Base-by-base conservation (phyloP, 2,113 vertebrate species). In the Scortum barcoo region DNA sequence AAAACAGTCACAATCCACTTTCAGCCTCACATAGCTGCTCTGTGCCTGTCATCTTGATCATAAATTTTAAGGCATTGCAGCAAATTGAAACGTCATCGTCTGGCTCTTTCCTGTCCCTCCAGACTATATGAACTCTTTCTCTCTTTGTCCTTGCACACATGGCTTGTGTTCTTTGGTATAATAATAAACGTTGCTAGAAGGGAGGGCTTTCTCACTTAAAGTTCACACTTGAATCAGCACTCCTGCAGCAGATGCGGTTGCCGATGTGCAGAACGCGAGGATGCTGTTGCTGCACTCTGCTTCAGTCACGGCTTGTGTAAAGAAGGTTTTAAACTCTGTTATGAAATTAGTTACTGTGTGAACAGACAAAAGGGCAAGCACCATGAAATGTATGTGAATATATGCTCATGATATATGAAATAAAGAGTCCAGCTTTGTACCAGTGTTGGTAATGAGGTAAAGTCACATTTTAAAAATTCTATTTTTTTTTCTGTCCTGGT, bases 401-500 rank as follows among this genome's bases (percentile, higher is more conserved):
- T 24, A 11, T 30, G 17, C 4, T 42, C 22, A 53, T 61, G 17
- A 24, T 44, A 24, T 42, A 19, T 54, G 44, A 53, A 36, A 60
- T 57, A 26, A 61, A 54, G 20, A 58, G 33, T 22, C 48, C 30
- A 78, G 65, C 57, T 48, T 7, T 71, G 67, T 63, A 19, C 12
- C n/a, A 56, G 51, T 14, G 36, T 14, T 13, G 26, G n/a, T 16
- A 28, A 19, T 16, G 17, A 75, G 42, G 8, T 12, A 61, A 12
- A 14, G 22, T n/a, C 42, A 53, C n/a, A n/a, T n/a, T n/a, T 13
- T 5, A 16, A 24, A n/a, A 50, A 38, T n/a, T 70, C 17, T 44
- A 72, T 36, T 36, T 24, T 54, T 44, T 54, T 74, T 81, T 42
- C 62, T 58, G 61, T 30, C 40, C 51, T 79, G 24, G 26, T 63